Base-by-base conservation (phyloP, 2,113 vertebrate genomes). In the Rhegmatorhina hoffmannsi region DNA sequence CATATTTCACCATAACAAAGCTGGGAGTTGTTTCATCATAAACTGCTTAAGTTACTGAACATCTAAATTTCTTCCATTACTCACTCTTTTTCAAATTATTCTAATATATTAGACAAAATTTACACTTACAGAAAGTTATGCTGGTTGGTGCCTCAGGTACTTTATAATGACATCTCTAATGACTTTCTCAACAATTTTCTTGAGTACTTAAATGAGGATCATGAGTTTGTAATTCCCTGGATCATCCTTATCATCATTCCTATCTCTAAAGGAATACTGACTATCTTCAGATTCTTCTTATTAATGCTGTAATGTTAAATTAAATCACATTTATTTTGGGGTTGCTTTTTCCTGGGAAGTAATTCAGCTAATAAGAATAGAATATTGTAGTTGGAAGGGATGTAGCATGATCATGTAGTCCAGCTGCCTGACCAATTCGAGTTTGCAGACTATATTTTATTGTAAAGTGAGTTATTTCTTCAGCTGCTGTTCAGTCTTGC, bases 381-480 rank as follows among this genome's bases (percentile, higher is more conserved):
- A 47, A 66, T 44, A 58, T 83, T 89, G 67, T 80, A 50, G 33
- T 87, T 92, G 74, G 68, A 92, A 81, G 28, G 13, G 14, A 33
- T 11, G 55, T 87, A 60, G 38, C 5, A n/a, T 0, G 4, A 52
- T 43, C 31, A 40, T 52, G 40, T 47, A 34, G 55, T 87, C 50
- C 82, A 69, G 23, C 40, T 52, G 20, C 43, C 43, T 60, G 36
- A 66, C 50, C 40, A 81, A 28, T 84, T 73, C 49, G 56, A 84
- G 96, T 94, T 76, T 97, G 52, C 36, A 43, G 88, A 89, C 69
- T 91, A 69, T 50, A 25, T 96, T 94, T 95, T 82, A 70, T 80
- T 95, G 76, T 84, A 72, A 96, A 96, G 88, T 79, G 85, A 92
- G 79, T 95, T 94, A 90, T 97, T 98, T 97, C 82, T 97, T 95